phyloP scores from a whole-genome alignment of 1,140 invertebrate species.

The Microplitis mediator region DNA sequence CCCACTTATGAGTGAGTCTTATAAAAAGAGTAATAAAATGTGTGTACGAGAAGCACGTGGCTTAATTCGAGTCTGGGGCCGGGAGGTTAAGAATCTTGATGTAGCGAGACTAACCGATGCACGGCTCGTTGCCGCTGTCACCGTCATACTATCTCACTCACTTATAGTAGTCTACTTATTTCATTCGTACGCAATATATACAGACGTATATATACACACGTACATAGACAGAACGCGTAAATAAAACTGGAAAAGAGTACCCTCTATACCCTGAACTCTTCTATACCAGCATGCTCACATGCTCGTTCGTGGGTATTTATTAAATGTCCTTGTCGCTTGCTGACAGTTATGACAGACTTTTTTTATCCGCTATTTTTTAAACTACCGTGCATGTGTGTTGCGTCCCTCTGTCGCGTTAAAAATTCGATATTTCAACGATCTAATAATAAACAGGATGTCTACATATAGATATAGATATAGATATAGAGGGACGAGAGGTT shows the following conservation, averaged over 20 bases:
- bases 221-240: not conserved
- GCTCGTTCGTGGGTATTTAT: constrained; percentile 40
- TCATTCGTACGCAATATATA: not conserved
- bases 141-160: constrained; percentile 53
- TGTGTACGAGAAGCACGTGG: constrained; percentile 3
- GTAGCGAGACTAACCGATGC: constrained; percentile 59
- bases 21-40: too few species aligned
- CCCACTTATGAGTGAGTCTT: too few species aligned
- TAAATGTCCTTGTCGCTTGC: constrained; percentile 37
- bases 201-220: too few species aligned
- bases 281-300: not conserved
- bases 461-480: not conserved
- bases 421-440: not conserved
- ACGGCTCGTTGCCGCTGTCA: constrained; percentile 61
- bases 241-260: not conserved
- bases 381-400: not conserved
- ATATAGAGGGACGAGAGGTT: not conserved
- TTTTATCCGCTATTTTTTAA: not conserved
- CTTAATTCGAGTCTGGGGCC: constrained; percentile 16
- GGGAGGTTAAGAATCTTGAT: constrained; percentile 49
- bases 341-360: constrained; percentile 45
- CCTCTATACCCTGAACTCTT: not conserved
- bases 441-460: constrained; percentile 3
- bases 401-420: not conserved
- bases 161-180: constrained; percentile 9